Evolutionary conservation across 2,797 vertebrate genomes (phyloP), one percentile per base, ranked within the genome.

Genomic region (Acanthurus leucopareius): DNA sequence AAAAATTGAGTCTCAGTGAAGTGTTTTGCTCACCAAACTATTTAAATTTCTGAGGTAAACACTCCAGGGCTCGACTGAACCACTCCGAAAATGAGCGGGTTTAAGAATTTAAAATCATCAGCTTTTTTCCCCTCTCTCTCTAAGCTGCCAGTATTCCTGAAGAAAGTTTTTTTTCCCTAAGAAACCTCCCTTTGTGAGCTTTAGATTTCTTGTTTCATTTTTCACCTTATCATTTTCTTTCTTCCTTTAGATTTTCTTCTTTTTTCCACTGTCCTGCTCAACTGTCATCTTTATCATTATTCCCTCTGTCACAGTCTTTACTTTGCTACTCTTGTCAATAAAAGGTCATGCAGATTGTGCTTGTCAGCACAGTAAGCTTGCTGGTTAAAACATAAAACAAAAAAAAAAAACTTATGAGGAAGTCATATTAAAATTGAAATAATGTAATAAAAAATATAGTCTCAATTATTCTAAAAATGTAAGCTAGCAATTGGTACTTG

Each of bases 81-180:
- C 53, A 56, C 74, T 86, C 71, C 65, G 69, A 80, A 89, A 83
- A 86, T 77, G 81, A 84, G 64, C 38, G 32, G 3, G 19, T 4
- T n/a, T 22, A 59, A 72, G 72, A 86, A 77, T 79, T 81, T 77
- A 3, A 75, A 87, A 67, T 80, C 0, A 3, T 79, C 60, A 53
- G 59, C 48, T 73, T 80, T 79, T 42, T 53, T 79, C 22, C 48
- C 60, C 35, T 63, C 32, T 62, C 70, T 67, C 64, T 77, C 49
- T 70, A 19, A 77, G 84, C 42, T 48, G 28, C 13, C 32, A 40
- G 53, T 35, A 16, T 3, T 73, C 56, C 78, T 64, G 64, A 0
- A 56, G 82, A 76, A 82, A 76, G 58, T 16, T 47, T 40, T 56
- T 49, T 42, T 19, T 19, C 35, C 38, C 61, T 52, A 44, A 54